Conservation (phyloP, 1,140 invertebrate genomes). For the Eriocheir sinensis region DNA sequence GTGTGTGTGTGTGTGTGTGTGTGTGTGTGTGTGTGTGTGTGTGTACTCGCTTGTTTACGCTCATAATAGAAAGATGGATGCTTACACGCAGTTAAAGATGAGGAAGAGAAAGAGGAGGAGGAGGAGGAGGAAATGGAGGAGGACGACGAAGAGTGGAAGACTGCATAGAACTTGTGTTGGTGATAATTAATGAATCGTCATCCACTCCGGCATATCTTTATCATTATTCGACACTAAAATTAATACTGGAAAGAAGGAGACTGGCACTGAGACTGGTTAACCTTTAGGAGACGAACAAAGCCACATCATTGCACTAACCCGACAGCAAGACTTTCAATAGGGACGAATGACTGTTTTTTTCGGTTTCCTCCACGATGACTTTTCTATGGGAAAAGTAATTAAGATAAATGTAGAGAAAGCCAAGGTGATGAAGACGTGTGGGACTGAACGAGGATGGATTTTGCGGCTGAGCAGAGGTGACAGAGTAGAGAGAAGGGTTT, state of each 20-base stretch:
- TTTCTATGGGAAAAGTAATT: not conserved
- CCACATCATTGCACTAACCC: not conserved
- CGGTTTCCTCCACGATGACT: not conserved
- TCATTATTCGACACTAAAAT: not conserved
- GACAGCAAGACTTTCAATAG: not conserved
- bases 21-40: conserved; percentile 12
- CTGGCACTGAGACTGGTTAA: too few species aligned
- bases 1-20: conserved; percentile 33
- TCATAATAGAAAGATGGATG: not conserved
- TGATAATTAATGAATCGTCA: not conserved
- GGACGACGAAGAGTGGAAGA: too few species aligned
- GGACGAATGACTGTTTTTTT: not conserved
- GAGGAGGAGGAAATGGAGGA: not conserved
- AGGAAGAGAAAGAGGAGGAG: not conserved
- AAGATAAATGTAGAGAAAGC: not conserved
- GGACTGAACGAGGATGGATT: too few species aligned
- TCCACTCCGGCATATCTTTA: not conserved
- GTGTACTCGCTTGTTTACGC: not conserved
- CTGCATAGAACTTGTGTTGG: not conserved
- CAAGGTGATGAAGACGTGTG: not conserved
- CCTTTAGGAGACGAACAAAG: not conserved
- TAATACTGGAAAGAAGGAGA: not conserved
- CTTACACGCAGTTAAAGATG: not conserved
- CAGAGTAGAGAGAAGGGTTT: too few species aligned
- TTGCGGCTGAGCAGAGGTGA: too few species aligned